Evolutionary conservation across 1,140 invertebrate genomes (phyloP), one percentile per base, ranked within the genome.

Genomic region (Mylabris phalerata): DNA sequence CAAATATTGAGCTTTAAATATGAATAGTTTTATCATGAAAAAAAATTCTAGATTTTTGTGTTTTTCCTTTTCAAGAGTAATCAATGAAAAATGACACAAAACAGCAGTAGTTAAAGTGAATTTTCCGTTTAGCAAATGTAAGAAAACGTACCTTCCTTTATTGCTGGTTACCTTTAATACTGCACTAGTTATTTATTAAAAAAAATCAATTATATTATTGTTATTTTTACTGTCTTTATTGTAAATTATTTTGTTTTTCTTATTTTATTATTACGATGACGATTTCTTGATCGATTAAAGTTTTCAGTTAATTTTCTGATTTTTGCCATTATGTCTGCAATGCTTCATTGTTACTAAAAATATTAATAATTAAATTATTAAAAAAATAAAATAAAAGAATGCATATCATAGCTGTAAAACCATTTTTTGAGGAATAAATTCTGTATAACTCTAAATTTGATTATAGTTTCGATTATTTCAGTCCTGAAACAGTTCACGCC

Each of bases 381-480:
- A 32, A 32, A 32, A 32, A 32, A 5, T 32, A 32, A 32, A 32
- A 32, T 32, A 32, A 85, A 84, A 82, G 82, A 83, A 86, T 87
- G 86, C 85, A 87, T 88, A 88, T 88, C 84, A 87, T 87, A 87
- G 85, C 84, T 88, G 85, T 88, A 87, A 86, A 79, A 80, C 77
- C 76, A 79, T 79, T 79, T 82, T 82, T 83, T 82, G 79, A 82
- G 79, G 81, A 82, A 82, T 81, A 82, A 82, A 82, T 79, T 76
- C 75, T 81, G 77, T 82, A 80, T 76, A 82, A 79, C 78, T 68
- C 55, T 13, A 13, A 47, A n/a, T 47, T 19, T 47, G 19, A 4
- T 9, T 44, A 3, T 42, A 42, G 5, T 39, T 39, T 40, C 19
- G 19, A 19, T 19, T 19, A 24, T 11, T 11, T 11, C n/a, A 44